Base-by-base conservation (phyloP, 64 coral and sea anemone species). In the Montipora foliosa region DNA sequence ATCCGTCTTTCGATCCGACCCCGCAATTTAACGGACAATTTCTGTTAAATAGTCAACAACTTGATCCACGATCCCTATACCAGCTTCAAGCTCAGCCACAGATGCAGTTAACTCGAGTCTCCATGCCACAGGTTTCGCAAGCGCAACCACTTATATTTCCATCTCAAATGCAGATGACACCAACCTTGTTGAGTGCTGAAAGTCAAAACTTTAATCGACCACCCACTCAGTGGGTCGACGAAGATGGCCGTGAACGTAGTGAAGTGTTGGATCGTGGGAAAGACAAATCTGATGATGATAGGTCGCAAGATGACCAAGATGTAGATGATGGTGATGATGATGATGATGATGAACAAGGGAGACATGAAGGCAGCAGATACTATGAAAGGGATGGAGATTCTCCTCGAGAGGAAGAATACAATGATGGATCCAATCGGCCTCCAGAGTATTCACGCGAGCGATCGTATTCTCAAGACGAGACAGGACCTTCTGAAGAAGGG, bases 201-300 rank as follows among this genome's bases (percentile, higher is more conserved):
- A 50, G 62, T 51, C 44, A 86, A 51, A 6, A 13, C 9, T 66
- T 50, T 10, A 71, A 22, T 29, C 8, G 66, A 9, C 77, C 90
- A 61, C 74, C 81, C 2, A 70, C 55, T 64, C 25, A 49, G 21
- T 98, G 93, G 96, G 53, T 79, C 8, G 84, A 94, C 91, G 93
- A 91, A 29, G 89, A 95, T 16, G 93, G 78, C 6, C 83, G 88
- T 52, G 44, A 79, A 53, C 73, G 96, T 50, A 98, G 93, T 92
- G 93, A 94, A 73, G 96, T 92, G 3, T 88, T 88, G 61, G 94
- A 87, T n/a, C 37, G 64, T 60, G 74, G 73, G 48, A 48, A 5
- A 71, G 89, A 88, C 9, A 77, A 58, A 81, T 70, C 80, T 0
- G 89, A 95, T 4, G 62, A 86, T 44, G 79, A 89, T 46, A 94